These are phyloP conservation scores for Temnothorax rugatulus DNA, from an alignment of 2,888 invertebrate genomes.

Conservation along the genomic window DNA sequence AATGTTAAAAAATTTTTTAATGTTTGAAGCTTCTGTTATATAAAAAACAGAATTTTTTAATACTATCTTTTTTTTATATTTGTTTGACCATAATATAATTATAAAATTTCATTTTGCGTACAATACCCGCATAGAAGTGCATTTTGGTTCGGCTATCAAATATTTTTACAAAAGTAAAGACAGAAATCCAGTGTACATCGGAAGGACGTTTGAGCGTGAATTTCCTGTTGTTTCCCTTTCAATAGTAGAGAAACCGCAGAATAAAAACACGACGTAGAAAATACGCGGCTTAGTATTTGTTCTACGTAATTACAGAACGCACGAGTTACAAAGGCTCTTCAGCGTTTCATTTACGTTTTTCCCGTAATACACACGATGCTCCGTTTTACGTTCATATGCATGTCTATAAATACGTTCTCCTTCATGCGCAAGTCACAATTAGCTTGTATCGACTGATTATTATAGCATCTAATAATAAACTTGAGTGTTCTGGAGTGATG, in stretches of 20 bases:
- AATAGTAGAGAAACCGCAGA: not conserved
- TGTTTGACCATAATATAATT: constrained; percentile 58
- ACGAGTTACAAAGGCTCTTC: constrained; percentile 38
- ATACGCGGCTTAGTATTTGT: constrained; percentile 62
- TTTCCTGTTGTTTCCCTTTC: constrained; percentile 62
- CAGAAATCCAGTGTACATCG: constrained; percentile 63
- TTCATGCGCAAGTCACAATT: constrained; percentile 11
- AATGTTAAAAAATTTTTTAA: not conserved
- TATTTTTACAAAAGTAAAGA: constrained; percentile 58
- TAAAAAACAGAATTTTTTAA: not conserved
- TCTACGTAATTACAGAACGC: constrained; percentile 62
- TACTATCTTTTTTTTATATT: not conserved
- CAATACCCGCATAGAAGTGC: constrained; percentile 9
- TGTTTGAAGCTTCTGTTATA: not conserved
- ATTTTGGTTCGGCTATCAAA: constrained; percentile 63
- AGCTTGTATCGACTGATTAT: not conserved
- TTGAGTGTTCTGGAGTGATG: not conserved
- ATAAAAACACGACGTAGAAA: constrained; percentile 40
- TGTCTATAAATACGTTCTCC: constrained; percentile 17
- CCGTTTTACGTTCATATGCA: constrained; percentile 20
- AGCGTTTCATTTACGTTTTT: constrained; percentile 23
- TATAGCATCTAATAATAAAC: not conserved
- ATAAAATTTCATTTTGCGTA: constrained; percentile 4
- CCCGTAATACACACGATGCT: constrained; percentile 14
- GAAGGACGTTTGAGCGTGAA: constrained; percentile 53